Conservation (phyloP, 2,888 invertebrate species). For the Eristalis tenax region DNA sequence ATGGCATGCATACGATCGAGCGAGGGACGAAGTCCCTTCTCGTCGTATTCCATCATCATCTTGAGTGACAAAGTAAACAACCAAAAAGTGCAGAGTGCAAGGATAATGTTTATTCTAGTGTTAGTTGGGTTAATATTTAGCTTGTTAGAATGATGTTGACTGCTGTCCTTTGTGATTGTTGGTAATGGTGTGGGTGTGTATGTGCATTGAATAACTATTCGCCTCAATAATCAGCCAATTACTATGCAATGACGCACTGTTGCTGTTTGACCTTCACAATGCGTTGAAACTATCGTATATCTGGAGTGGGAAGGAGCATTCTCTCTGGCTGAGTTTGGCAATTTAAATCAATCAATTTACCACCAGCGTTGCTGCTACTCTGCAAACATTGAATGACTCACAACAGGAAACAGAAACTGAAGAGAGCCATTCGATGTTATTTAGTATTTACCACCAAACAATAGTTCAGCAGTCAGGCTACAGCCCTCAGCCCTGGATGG, state of each 20-base stretch:
- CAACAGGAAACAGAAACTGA: too few species aligned
- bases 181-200: neutral
- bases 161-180: conserved; percentile 5
- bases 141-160: conserved; percentile 35
- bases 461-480: conserved; percentile 14
- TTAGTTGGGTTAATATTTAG: conserved; percentile 36
- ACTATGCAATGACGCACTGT: conserved; percentile 22
- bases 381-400: too few species aligned
- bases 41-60: conserved; percentile 37
- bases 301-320: too few species aligned
- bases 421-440: neutral
- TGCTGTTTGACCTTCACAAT: neutral
- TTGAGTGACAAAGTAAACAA: conserved; percentile 54
- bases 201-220: neutral
- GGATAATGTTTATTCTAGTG: conserved; percentile 51
- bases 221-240: conserved; percentile 22
- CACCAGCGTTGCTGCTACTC: too few species aligned
- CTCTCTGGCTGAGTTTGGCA: too few species aligned
- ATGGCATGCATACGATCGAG: conserved; percentile 48
- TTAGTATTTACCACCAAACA: conserved; percentile 41
- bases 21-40: neutral
- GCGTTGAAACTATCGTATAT: neutral
- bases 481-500: neutral
- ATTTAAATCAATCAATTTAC: too few species aligned
- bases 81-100: conserved; percentile 56